Base-by-base conservation (phyloP, 2,888 invertebrate species). In the Schizotus pectinicornis region DNA sequence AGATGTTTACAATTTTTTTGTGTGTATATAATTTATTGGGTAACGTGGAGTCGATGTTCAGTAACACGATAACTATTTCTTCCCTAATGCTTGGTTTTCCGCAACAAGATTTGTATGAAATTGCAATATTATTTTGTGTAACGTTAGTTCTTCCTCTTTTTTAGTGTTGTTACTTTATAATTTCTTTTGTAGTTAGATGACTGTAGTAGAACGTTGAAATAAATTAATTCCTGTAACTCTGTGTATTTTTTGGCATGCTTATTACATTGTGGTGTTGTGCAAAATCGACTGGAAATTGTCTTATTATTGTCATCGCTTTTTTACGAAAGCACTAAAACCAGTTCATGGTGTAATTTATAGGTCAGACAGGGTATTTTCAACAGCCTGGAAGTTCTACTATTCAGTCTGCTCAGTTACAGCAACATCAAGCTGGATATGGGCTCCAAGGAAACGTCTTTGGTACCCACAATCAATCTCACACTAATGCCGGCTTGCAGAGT, bases 361-460 rank as follows among this genome's bases (percentile, higher is more conserved):
- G 80, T 53, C 81, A 83, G 66, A 77, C 81, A 60, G 81, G 81
- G 9, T 82, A 80, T 68, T 83, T 79, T 69, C 82, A 83, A 67
- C 80, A 80, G 70, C 81, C 82, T 8, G 79, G 79, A 13, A 80
- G 71, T 69, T 80, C 80, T 2, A 76, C 79, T 8, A 68, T 81
- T 43, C 80, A 77, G 50, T 79, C 80, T 41, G 79, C 81, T 7
- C 82, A 71, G 67, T 76, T 78, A 63, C 81, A 70, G 65, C 80
- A 75, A 68, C 80, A 75, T 64, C 79, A 74, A 73, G 79, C 71
- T 62, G 79, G 79, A 50, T 83, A 80, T 67, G 80, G 82, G 12
- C 73, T 83, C 41, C 83, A 82, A 65, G 80, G 80, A 11, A 83
- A 81, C 69, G 82, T 84, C 33, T 81, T 80, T 61, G 79, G 80